Evolutionary conservation across 1,140 invertebrate genomes (phyloP).

Genomic region (Babylonia areolata): DNA sequence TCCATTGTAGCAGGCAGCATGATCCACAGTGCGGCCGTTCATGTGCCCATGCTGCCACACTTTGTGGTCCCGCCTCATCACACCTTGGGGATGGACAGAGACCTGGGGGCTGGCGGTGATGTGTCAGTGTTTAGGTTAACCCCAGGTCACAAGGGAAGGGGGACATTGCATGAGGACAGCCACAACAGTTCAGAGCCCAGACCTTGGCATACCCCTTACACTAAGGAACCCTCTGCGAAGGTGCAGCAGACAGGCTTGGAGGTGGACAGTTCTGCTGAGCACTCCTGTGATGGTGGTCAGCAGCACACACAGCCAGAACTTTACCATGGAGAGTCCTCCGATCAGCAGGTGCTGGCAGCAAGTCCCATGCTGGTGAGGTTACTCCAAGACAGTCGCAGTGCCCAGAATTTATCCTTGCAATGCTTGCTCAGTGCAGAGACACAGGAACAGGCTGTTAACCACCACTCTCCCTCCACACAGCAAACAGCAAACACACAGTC

Average conservation of each 20-base stretch:
- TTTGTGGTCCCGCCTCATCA: neutral
- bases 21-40: neutral
- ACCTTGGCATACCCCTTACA: neutral
- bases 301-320: neutral
- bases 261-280: neutral
- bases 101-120: neutral
- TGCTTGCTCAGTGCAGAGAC: neutral
- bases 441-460: neutral
- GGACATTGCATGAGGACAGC: neutral
- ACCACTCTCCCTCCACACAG: neutral
- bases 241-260: neutral
- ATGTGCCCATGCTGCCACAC: neutral
- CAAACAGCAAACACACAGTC: no score
- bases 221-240: neutral
- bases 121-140: neutral
- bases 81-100: neutral
- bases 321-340: neutral
- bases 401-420: neutral
- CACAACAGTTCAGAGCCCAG: neutral
- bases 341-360: neutral
- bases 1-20: neutral
- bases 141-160: neutral
- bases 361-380: neutral
- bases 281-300: neutral
- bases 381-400: neutral